Evolutionary conservation across 2,888 invertebrate genomes (phyloP).

Genomic region (Synanthedon formicaeformis): DNA sequence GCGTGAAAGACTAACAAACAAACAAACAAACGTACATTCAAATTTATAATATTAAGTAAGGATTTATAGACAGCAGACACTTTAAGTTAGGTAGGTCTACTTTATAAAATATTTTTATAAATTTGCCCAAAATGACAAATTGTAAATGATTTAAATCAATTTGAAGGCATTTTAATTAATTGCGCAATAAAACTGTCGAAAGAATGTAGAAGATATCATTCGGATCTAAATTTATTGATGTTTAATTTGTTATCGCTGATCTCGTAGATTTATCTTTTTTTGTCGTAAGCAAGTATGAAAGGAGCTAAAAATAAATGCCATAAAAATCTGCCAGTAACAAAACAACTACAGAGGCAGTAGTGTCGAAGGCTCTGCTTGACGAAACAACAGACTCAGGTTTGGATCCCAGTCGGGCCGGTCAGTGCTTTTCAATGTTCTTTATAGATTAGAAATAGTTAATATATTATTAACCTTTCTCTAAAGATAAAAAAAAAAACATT

Average conservation of each 20-base stretch:
- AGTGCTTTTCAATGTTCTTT: no score
- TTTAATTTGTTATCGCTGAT: conserved; percentile 10
- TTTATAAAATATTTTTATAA: conserved; percentile 1
- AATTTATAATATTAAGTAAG: no score
- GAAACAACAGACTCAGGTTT: no score
- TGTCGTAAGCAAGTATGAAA: no score
- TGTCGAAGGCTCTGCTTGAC: no score
- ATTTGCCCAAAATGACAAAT: background rate
- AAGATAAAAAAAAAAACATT: no score
- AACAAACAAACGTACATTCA: no score
- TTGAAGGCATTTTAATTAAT: conserved; percentile 1
- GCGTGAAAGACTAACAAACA: no score
- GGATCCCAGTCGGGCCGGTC: no score
- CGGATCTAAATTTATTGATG: conserved; percentile 11
- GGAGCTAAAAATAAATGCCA: background rate
- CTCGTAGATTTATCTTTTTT: background rate
- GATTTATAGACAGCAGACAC: background rate
- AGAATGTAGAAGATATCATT: background rate
- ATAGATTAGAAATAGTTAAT: no score
- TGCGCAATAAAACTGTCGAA: background rate
- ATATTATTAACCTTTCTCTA: no score
- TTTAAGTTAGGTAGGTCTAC: background rate
- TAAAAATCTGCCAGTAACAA: background rate
- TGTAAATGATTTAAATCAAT: background rate
- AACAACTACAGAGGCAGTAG: background rate